These are phyloP conservation scores for Rhimphoctona megacephalus DNA, from an alignment of 2,888 invertebrate genomes.

Conservation along the genomic window DNA sequence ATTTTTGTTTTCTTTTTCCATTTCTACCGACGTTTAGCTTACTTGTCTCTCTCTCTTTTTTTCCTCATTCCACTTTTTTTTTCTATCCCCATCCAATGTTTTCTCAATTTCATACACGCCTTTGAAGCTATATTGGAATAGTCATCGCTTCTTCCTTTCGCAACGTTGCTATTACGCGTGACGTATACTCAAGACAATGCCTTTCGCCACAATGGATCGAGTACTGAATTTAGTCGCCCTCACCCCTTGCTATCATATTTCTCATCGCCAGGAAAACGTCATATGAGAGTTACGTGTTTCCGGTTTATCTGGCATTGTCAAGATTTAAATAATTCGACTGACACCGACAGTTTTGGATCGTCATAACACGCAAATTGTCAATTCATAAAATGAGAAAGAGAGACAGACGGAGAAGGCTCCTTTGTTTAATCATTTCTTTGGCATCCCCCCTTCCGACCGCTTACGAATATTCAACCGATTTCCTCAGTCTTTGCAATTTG, in stretches of 20 bases:
- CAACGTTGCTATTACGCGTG: neutral
- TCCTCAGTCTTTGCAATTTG: neutral
- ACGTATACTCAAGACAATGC: constrained; percentile 1
- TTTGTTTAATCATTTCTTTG: constrained; percentile 19
- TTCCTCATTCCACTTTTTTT: neutral
- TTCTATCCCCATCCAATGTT: neutral
- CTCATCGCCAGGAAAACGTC: constrained; percentile 12
- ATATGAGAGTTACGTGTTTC: constrained; percentile 60
- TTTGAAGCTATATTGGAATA: neutral
- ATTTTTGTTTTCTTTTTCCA: too few relatives aligned
- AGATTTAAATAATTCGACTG: constrained; percentile 58
- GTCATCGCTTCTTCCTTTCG: neutral
- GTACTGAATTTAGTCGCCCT: constrained; percentile 1
- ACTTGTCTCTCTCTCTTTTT: neutral
- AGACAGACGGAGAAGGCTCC: neutral
- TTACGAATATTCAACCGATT: neutral
- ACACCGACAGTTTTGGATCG: constrained; percentile 46
- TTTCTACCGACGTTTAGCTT: too few relatives aligned
- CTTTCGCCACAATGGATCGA: constrained; percentile 20
- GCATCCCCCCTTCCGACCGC: neutral
- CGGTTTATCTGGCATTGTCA: constrained; percentile 42
- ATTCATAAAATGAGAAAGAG: neutral
- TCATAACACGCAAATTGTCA: constrained; percentile 40
- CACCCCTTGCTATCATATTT: neutral
- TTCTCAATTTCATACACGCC: neutral